phyloP scores from a whole-genome alignment of 1,140 invertebrate species.

The Eciton burchellii region DNA sequence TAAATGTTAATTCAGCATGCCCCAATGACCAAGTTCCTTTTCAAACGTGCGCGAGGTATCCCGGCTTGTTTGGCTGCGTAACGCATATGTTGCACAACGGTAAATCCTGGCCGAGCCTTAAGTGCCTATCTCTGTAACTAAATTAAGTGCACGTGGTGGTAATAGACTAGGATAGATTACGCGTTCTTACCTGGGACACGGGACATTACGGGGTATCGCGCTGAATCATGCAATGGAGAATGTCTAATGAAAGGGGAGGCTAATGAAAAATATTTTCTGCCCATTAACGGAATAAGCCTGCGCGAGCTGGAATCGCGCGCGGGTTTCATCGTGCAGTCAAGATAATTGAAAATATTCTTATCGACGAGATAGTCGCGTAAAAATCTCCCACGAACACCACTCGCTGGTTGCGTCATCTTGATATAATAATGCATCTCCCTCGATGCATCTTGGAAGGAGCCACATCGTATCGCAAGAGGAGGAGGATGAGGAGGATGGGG shows the following conservation, averaged over 20 bases:
- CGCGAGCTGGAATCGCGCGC: neutral
- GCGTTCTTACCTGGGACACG: slow-evolving; percentile 33
- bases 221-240: slow-evolving; percentile 30
- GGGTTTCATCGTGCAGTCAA: neutral
- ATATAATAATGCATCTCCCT: neutral
- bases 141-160: slow-evolving; percentile 69
- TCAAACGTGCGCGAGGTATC: slow-evolving; percentile 59
- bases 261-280: slow-evolving; percentile 8
- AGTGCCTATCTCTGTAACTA: slow-evolving; percentile 63
- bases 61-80: slow-evolving; percentile 58
- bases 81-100: slow-evolving; percentile 67
- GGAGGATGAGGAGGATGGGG: too few relatives aligned
- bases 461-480: too few relatives aligned
- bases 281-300: neutral
- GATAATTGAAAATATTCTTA: slow-evolving; percentile 28
- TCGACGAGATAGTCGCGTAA: neutral
- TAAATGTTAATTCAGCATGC: slow-evolving; percentile 50
- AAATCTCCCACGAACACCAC: neutral
- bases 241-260: neutral
- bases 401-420: neutral
- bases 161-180: slow-evolving; percentile 73
- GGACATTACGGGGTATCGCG: slow-evolving; percentile 1
- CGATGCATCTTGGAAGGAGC: too few relatives aligned
- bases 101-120: slow-evolving; percentile 66
- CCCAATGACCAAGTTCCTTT: slow-evolving; percentile 64